phyloP scores from a whole-genome alignment of 2,888 invertebrate species.

The Prostheceraeus crozeri region DNA sequence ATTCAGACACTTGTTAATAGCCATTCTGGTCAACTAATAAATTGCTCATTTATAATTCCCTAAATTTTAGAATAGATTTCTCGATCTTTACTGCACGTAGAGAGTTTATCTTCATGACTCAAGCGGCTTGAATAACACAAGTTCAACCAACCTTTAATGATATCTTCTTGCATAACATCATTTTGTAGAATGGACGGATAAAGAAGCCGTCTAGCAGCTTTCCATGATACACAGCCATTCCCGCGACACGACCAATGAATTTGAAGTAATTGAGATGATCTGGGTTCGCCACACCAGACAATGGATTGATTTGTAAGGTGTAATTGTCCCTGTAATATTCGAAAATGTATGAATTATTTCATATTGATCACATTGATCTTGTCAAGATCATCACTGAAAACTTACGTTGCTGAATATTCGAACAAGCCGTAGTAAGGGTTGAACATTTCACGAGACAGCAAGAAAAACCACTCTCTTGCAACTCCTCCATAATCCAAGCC shows the following conservation, averaged over 20 bases:
- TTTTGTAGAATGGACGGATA: conserved; percentile 98
- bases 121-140: too few species aligned
- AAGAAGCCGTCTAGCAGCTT: conserved; percentile 91
- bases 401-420: conserved; percentile 95
- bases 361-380: background rate
- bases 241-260: conserved; percentile 92
- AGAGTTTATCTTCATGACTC: too few species aligned
- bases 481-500: conserved; percentile 92
- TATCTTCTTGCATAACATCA: conserved; percentile 92
- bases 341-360: background rate
- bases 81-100: too few species aligned
- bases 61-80: too few species aligned
- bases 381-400: conserved; percentile 43
- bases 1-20: too few species aligned
- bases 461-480: conserved; percentile 95
- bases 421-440: conserved; percentile 98
- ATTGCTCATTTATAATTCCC: too few species aligned
- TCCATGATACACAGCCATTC: conserved; percentile 98
- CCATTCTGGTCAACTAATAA: too few species aligned
- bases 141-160: conserved; percentile 83
- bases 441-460: conserved; percentile 97
- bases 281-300: conserved; percentile 92
- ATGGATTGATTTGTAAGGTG: conserved; percentile 94
- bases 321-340: conserved; percentile 74
- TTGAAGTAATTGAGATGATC: conserved; percentile 95